phyloP scores from a whole-genome alignment of 1,140 invertebrate genomes.

The Oppia nitens region DNA sequence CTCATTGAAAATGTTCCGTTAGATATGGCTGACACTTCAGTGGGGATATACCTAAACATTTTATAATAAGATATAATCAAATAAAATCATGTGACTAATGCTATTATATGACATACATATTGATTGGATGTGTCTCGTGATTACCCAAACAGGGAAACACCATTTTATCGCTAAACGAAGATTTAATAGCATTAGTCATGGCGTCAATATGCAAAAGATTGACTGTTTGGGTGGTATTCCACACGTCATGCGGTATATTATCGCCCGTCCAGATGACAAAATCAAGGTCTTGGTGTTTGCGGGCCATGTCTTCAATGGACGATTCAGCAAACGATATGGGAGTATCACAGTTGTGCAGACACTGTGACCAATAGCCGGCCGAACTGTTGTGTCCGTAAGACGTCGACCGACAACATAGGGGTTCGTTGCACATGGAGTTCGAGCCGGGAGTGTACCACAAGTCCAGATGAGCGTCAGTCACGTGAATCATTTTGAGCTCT shows the following conservation, averaged over 20 bases:
- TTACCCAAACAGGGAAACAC: conserved; percentile 64
- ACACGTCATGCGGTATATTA: conserved; percentile 61
- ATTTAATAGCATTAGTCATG: not conserved
- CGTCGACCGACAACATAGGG: conserved; percentile 53
- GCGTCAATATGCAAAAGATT: not conserved
- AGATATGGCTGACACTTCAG: not conserved
- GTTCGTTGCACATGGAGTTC: conserved; percentile 49
- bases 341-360: conserved; percentile 48
- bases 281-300: conserved; percentile 35
- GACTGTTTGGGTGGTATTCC: conserved; percentile 47
- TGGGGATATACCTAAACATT: not conserved
- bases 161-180: conserved; percentile 39
- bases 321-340: conserved; percentile 46
- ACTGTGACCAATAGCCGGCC: conserved; percentile 58
- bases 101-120: conserved; percentile 43
- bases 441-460: conserved; percentile 44
- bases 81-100: not conserved
- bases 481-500: conserved; percentile 40
- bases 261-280: conserved; percentile 69
- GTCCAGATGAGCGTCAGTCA: conserved; percentile 67
- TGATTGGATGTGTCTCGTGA: conserved; percentile 70
- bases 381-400: conserved; percentile 31
- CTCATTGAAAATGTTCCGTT: conserved; percentile 8
- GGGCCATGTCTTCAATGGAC: conserved; percentile 28
- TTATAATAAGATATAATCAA: not conserved